Evolutionary conservation across 2,113 vertebrate species (phyloP).

Genomic region (Thunnus thynnus): DNA sequence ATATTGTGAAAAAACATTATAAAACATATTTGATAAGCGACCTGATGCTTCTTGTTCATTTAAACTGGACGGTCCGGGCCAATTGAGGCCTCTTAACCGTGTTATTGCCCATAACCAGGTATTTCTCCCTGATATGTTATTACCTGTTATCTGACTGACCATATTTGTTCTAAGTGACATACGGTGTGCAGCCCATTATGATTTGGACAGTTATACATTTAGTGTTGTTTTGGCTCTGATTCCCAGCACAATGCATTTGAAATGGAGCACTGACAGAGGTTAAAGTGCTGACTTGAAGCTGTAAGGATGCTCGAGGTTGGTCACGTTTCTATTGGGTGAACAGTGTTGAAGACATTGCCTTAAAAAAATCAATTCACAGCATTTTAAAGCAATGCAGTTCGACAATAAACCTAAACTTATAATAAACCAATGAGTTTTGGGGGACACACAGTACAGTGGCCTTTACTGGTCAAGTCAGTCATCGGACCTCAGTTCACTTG

Average conservation of each 20-base stretch:
- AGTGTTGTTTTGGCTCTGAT: neutral
- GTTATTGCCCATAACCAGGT: neutral
- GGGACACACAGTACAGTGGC: too few relatives aligned
- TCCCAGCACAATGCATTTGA: neutral
- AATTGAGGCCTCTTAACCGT: constrained; percentile 34
- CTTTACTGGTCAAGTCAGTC: neutral
- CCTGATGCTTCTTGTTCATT: neutral
- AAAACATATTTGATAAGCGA: neutral
- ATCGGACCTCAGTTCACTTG: neutral
- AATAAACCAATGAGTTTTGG: too few relatives aligned
- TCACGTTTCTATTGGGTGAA: neutral
- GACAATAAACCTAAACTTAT: too few relatives aligned
- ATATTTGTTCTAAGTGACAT: neutral
- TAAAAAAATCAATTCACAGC: too few relatives aligned
- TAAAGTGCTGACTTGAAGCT: neutral
- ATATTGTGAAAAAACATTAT: too few relatives aligned
- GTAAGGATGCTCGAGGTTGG: neutral
- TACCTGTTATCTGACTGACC: neutral
- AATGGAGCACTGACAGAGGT: neutral
- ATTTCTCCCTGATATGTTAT: neutral
- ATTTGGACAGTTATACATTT: neutral
- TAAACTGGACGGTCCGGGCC: neutral
- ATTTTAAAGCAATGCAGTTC: neutral
- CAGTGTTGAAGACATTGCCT: too few relatives aligned
- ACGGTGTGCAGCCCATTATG: neutral